A percentile compares a stretch with the other conserved stretches of the same genome.
phyloP scores from a whole-genome alignment of 2,888 invertebrate genomes.

The Metellina segmentata region DNA sequence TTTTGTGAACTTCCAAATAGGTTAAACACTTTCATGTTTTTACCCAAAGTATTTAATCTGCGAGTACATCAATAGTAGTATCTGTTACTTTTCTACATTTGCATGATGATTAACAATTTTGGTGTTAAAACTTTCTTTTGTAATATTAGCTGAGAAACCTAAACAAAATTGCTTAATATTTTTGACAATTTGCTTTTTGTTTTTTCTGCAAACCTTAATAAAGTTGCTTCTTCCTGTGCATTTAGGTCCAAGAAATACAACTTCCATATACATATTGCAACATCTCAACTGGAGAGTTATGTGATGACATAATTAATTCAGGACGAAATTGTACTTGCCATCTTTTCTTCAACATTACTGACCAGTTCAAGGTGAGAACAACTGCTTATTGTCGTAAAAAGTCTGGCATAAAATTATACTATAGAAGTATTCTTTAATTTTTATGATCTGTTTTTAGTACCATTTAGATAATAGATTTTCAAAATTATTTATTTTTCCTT shows the following conservation, averaged over 20 bases:
- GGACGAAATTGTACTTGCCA: constrained; percentile 83
- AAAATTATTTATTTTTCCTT: no score
- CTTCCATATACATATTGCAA: constrained; percentile 89
- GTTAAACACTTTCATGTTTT: neutral
- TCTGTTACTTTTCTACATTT: neutral
- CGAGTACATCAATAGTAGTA: neutral
- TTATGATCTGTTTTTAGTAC: no score
- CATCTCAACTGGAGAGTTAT: constrained; percentile 81
- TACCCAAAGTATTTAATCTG: neutral
- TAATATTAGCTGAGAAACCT: no score
- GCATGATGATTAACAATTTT: neutral
- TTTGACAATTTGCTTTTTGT: neutral
- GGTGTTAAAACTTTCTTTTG: neutral
- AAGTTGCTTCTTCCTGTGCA: neutral
- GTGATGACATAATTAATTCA: constrained; percentile 85
- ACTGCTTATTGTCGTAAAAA: neutral
- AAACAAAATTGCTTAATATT: neutral
- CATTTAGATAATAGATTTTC: no score
- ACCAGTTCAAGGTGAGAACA: constrained; percentile 85
- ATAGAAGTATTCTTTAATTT: no score
- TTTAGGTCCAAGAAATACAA: constrained; percentile 88
- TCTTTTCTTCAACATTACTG: constrained; percentile 86
- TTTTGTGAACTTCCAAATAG: neutral
- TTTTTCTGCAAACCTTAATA: neutral
- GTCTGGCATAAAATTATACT: no score